phyloP scores from a whole-genome alignment of 1,140 invertebrate species.

The Phocides pigmalion region DNA sequence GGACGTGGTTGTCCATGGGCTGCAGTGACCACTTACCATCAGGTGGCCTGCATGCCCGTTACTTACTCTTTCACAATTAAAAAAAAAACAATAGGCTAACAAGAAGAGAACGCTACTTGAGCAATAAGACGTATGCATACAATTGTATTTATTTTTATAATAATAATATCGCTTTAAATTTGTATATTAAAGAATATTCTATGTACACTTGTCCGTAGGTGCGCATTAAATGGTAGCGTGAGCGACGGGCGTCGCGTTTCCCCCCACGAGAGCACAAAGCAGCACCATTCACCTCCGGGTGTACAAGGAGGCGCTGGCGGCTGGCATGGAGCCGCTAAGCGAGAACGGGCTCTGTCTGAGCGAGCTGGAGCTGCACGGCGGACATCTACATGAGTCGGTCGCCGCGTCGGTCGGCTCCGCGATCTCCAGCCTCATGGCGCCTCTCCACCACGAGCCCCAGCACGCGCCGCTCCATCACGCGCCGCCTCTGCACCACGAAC shows the following conservation, averaged over 20 bases:
- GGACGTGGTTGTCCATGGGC: no score
- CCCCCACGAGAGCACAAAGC: slow-evolving; percentile 49
- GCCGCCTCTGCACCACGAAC: slow-evolving; percentile 88
- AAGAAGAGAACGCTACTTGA: no score
- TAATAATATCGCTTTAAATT: no score
- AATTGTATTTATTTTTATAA: no score
- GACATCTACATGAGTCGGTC: slow-evolving; percentile 83
- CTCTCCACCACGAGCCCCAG: slow-evolving; percentile 86
- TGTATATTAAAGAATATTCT: no score
- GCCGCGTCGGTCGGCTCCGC: slow-evolving; percentile 87
- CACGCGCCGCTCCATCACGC: slow-evolving; percentile 84
- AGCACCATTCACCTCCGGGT: slow-evolving; percentile 82
- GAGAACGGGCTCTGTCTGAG: slow-evolving; percentile 89
- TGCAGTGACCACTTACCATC: no score
- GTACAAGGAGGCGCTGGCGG: slow-evolving; percentile 85
- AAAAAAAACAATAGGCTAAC: no score
- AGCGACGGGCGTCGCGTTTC: slow-evolving; percentile 47
- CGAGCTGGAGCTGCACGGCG: slow-evolving; percentile 85
- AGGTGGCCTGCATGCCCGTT: no score
- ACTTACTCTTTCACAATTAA: no score
- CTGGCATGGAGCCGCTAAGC: slow-evolving; percentile 86
- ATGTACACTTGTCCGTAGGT: slow-evolving; percentile 41
- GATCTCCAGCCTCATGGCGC: slow-evolving; percentile 87
- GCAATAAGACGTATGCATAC: no score
- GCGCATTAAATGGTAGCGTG: slow-evolving; percentile 39